These are phyloP conservation scores for Willisornis vidua DNA, from an alignment of 2,113 vertebrate genomes.

Conservation along the genomic window DNA sequence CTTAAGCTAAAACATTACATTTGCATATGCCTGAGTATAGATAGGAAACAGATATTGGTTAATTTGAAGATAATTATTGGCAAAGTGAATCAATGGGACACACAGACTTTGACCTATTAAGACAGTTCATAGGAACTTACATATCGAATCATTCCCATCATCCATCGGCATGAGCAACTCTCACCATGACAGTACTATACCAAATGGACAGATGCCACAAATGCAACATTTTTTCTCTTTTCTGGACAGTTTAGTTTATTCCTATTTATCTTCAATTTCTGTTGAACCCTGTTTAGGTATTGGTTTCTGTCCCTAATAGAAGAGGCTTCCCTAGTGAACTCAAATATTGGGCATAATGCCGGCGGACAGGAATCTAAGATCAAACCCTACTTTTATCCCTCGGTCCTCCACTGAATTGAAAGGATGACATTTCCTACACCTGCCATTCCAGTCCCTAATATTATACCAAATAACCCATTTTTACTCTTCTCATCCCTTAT, in stretches of 20 bases:
- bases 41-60: neutral
- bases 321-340: neutral
- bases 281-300: neutral
- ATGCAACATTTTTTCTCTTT: neutral
- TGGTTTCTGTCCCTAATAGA: neutral
- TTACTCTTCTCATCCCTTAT: neutral
- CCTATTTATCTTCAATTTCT: neutral
- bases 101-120: neutral
- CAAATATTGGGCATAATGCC: neutral
- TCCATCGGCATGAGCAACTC: neutral
- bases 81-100: neutral
- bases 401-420: neutral
- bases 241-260: neutral
- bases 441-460: neutral
- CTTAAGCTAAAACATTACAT: neutral
- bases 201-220: neutral
- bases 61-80: conserved; percentile 5
- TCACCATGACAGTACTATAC: neutral
- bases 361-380: neutral
- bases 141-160: neutral
- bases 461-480: neutral
- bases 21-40: neutral
- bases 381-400: neutral
- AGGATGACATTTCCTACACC: neutral
- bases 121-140: neutral